These are phyloP conservation scores for Lasioglossum albipes DNA, from an alignment of 1,140 invertebrate species.

Conservation along the genomic window DNA sequence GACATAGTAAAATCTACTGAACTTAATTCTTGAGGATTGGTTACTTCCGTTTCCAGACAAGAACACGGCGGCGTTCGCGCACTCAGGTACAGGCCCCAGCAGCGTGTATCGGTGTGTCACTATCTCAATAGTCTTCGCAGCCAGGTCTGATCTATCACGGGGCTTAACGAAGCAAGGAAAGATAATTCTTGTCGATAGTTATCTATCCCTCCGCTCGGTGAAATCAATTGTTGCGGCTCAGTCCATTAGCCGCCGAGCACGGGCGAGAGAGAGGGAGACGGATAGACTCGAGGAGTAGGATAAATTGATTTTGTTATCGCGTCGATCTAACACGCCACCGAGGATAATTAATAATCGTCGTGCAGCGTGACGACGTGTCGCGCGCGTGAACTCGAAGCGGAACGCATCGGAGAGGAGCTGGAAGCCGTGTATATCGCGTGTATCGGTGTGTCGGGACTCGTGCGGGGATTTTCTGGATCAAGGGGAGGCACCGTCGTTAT, in stretches of 20 bases:
- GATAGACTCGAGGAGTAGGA: neutral
- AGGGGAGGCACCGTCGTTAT: no score
- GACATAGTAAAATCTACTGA: neutral
- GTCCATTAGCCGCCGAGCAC: neutral
- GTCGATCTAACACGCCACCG: neutral
- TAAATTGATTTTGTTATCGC: slow-evolving; percentile 27
- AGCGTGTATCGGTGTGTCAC: neutral
- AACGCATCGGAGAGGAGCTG: neutral
- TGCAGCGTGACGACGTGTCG: slow-evolving; percentile 2
- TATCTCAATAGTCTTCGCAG: neutral
- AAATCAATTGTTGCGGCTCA: slow-evolving; percentile 5
- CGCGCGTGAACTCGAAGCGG: neutral
- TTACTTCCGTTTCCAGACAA: no score
- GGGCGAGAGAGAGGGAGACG: neutral
- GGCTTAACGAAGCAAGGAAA: slow-evolving; percentile 13
- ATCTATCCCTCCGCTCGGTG: neutral
- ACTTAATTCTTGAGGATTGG: neutral
- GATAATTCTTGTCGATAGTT: slow-evolving; percentile 22
- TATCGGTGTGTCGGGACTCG: neutral
- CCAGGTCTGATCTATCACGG: neutral
- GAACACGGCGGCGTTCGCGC: neutral
- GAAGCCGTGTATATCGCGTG: neutral
- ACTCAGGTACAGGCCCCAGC: neutral
- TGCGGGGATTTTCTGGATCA: slow-evolving; percentile 7
- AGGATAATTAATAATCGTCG: slow-evolving; percentile 21